Conservation (phyloP, 2,113 vertebrate genomes). For the Oncorhynchus keta region DNA sequence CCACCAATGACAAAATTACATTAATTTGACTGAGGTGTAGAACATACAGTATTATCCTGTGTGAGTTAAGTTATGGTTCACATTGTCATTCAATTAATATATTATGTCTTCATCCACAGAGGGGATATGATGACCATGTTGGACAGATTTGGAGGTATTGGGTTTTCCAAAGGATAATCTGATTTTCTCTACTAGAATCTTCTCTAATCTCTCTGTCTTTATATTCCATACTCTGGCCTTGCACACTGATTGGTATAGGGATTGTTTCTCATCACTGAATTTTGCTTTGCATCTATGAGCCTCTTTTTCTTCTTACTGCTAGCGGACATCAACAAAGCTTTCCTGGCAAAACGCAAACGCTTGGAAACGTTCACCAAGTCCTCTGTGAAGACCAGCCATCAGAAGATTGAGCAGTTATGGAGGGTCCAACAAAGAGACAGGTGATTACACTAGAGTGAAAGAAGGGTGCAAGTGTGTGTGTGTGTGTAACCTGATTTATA, state of each 20-base stretch:
- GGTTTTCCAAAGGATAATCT: background rate
- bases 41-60: background rate
- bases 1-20: background rate
- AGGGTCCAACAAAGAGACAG: slow-evolving; percentile 45
- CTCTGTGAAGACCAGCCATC: slow-evolving; percentile 35
- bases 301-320: slow-evolving; percentile 1
- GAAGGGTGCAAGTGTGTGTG: too few species aligned
- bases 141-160: slow-evolving; percentile 44
- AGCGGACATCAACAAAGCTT: slow-evolving; percentile 46
- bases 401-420: slow-evolving; percentile 46
- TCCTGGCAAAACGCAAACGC: slow-evolving; percentile 41
- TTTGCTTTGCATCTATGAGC: too few species aligned
- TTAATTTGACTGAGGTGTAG: background rate
- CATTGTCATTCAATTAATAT: background rate
- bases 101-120: slow-evolving; percentile 26
- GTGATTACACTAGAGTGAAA: slow-evolving; percentile 9
- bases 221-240: too few species aligned
- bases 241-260: background rate
- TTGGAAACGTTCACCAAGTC: slow-evolving; percentile 44
- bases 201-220: too few species aligned
- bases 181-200: too few species aligned
- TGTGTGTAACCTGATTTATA: too few species aligned
- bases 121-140: slow-evolving; percentile 38
- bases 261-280: background rate
- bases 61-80: background rate